phyloP scores from a whole-genome alignment of 2,113 vertebrate species.

The Thamnaconus septentrionalis region DNA sequence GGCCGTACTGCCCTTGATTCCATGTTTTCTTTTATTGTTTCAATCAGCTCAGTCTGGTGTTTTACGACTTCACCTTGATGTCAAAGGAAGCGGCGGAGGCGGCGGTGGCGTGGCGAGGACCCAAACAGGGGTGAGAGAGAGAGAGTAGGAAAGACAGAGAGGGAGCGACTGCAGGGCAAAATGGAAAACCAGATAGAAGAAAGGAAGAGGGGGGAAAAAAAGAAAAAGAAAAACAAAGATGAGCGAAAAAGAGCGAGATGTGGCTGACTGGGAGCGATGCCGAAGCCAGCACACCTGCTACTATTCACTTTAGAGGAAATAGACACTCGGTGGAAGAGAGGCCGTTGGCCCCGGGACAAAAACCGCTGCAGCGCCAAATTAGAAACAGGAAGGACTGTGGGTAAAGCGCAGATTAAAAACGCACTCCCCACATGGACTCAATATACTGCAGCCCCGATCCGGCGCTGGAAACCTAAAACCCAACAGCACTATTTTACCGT shows the following conservation, averaged over 20 bases:
- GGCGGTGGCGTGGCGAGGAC: constrained; percentile 32
- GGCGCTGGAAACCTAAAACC: constrained; percentile 78
- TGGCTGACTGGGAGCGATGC: constrained; percentile 64
- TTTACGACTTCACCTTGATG: constrained; percentile 55
- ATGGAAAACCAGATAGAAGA: constrained; percentile 53
- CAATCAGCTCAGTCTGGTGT: constrained; percentile 34
- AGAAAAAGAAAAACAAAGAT: constrained; percentile 52
- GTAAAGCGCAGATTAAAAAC: constrained; percentile 82
- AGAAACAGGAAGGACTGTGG: constrained; percentile 84
- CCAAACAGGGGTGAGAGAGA: constrained; percentile 33
- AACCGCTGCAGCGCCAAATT: constrained; percentile 82
- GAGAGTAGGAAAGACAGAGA: constrained; percentile 55
- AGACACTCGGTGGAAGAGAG: constrained; percentile 81
- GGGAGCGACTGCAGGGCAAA: constrained; percentile 51
- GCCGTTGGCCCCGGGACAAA: constrained; percentile 78
- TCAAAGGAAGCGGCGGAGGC: constrained; percentile 30
- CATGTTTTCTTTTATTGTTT: constrained; percentile 53
- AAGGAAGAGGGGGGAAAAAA: constrained; percentile 26
- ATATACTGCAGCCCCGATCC: constrained; percentile 79
- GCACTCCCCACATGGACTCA: constrained; percentile 82
- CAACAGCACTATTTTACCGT: constrained; percentile 78
- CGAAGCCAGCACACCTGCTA: constrained; percentile 82
- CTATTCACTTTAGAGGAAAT: constrained; percentile 83
- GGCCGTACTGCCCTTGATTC: constrained; percentile 37
- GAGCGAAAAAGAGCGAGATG: constrained; percentile 62